Percentiles rank a stretch among this genome's conserved stretches.
phyloP scores from a whole-genome alignment of 2,888 invertebrate genomes.

The Phyllotreta striolata region DNA sequence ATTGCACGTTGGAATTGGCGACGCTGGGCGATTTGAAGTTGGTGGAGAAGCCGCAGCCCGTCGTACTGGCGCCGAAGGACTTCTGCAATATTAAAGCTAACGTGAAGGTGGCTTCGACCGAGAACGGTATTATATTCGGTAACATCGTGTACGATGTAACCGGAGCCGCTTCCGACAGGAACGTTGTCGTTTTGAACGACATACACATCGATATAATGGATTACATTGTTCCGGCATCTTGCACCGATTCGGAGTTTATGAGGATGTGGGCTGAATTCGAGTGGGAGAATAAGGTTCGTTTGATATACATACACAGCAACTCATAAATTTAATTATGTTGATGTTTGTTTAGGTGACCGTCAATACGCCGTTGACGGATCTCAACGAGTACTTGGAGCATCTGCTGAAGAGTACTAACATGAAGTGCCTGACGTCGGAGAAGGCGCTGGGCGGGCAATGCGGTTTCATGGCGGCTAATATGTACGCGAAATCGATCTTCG shows the following conservation, averaged over 20 bases:
- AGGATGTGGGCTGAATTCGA: slow-evolving; percentile 99
- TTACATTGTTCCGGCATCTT: slow-evolving; percentile 94
- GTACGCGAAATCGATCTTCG: slow-evolving; percentile 97
- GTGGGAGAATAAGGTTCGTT: slow-evolving; percentile 93
- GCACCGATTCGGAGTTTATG: slow-evolving; percentile 95
- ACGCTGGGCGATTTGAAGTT: slow-evolving; percentile 97
- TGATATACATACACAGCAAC: neutral
- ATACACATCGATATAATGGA: slow-evolving; percentile 99
- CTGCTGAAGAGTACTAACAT: slow-evolving; percentile 96
- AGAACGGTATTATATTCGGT: slow-evolving; percentile 98
- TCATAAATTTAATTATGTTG: neutral
- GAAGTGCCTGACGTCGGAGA: slow-evolving; percentile 98
- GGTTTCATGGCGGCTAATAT: slow-evolving; percentile 99
- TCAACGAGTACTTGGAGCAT: slow-evolving; percentile 92
- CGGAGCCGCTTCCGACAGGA: slow-evolving; percentile 90
- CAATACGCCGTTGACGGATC: slow-evolving; percentile 90
- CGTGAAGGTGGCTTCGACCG: slow-evolving; percentile 98
- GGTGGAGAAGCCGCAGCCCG: slow-evolving; percentile 95
- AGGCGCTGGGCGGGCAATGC: slow-evolving; percentile 95
- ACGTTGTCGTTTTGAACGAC: slow-evolving; percentile 98
- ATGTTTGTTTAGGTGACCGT: slow-evolving; percentile 73
- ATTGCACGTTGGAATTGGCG: slow-evolving; percentile 96
- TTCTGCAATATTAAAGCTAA: slow-evolving; percentile 98
- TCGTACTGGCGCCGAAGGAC: slow-evolving; percentile 95
- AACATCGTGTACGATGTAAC: slow-evolving; percentile 98